Conservation (phyloP, 2,888 invertebrate species). For the Criorhina ranunculi region DNA sequence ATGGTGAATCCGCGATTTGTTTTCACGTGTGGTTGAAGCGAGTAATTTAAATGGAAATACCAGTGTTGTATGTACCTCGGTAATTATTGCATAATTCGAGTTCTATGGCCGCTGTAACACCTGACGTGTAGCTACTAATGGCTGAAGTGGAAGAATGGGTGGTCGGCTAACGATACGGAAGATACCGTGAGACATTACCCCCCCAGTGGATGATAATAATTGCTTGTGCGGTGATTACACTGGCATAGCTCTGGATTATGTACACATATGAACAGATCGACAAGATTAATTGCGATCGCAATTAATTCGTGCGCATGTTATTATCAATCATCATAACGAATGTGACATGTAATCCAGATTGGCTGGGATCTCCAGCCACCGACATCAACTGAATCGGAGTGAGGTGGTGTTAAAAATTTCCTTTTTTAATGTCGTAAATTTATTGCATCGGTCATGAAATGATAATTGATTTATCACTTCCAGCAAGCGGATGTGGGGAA, state of each 20-base stretch:
- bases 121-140: not conserved
- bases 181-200: constrained; percentile 1
- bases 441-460: constrained; percentile 25
- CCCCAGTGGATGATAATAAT: constrained; percentile 12
- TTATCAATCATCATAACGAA: constrained; percentile 35
- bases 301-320: constrained; percentile 47
- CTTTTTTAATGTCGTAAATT: constrained; percentile 6
- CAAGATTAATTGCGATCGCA: constrained; percentile 43
- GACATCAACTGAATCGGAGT: constrained; percentile 4
- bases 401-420: constrained; percentile 2
- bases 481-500: constrained; percentile 25
- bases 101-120: not conserved
- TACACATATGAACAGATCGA: constrained; percentile 16
- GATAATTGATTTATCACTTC: constrained; percentile 52
- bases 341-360: constrained; percentile 19
- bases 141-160: constrained; percentile 1
- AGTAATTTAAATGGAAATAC: constrained; percentile 2
- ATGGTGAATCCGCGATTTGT: not conserved
- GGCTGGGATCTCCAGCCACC: not conserved
- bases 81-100: constrained; percentile 20
- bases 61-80: constrained; percentile 7
- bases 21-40: not conserved
- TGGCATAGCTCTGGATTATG: constrained; percentile 13
- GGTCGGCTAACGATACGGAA: constrained; percentile 12
- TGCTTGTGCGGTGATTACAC: constrained; percentile 8